Percentiles rank a stretch among this genome's conserved stretches.
Evolutionary conservation across 2,888 invertebrate species (phyloP).

Genomic region (Hirudinaria manillensis): DNA sequence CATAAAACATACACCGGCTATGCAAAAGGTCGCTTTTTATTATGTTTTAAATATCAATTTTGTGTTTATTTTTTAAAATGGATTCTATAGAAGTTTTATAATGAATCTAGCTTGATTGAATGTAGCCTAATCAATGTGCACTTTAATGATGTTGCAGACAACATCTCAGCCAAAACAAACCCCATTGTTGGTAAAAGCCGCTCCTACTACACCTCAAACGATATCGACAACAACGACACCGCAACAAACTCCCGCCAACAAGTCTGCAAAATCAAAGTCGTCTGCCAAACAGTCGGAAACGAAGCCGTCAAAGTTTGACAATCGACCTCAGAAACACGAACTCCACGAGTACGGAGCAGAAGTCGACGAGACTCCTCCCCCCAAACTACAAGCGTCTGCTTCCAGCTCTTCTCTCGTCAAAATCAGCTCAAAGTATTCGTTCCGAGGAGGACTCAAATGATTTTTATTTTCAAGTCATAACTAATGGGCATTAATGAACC

Average conservation of each 20-base stretch:
- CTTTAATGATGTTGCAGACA: too few species aligned
- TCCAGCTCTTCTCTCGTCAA: background rate
- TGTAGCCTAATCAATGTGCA: too few species aligned
- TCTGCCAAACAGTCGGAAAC: background rate
- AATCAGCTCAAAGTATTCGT: too few species aligned
- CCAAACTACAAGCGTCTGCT: slow-evolving; percentile 45
- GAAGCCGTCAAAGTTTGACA: slow-evolving; percentile 11
- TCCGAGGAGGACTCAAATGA: too few species aligned
- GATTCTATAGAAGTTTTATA: too few species aligned
- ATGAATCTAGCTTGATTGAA: too few species aligned
- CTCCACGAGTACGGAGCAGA: slow-evolving; percentile 31
- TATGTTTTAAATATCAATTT: too few species aligned
- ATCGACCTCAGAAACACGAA: slow-evolving; percentile 8
- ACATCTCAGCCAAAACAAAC: too few species aligned
- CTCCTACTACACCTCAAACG: background rate
- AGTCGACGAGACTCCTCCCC: slow-evolving; percentile 58
- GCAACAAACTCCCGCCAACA: background rate
- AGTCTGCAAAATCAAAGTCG: background rate
- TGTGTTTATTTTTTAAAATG: too few species aligned
- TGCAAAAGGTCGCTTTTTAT: too few species aligned
- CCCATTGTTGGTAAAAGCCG: background rate
- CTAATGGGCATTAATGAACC: too few species aligned
- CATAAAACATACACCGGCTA: too few species aligned
- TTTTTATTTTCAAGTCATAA: background rate
- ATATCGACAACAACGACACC: background rate